Base-by-base conservation (phyloP, 2,113 vertebrate species). In the Aldabrachelys gigantea region DNA sequence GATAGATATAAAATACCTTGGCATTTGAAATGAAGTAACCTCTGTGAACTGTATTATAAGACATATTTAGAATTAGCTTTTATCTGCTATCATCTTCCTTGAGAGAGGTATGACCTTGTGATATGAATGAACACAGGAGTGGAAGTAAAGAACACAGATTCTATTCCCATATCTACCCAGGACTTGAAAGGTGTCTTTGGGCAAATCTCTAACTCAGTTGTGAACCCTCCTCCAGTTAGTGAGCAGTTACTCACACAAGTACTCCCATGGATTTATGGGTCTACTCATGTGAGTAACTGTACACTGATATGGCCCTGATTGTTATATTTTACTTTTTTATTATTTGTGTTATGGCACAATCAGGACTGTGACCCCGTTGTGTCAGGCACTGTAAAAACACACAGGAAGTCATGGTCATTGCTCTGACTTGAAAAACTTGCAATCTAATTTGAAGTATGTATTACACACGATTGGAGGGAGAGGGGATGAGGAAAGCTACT, bases 301-400 rank as follows among this genome's bases (percentile, higher is more conserved):
- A 54, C 41, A 19, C 2, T 56, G 27, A 59, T 59, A 1, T 84
- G 29, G 1, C 2, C 87, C 57, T 80, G 41, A 38, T 87, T 75
- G 47, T 53, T 65, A 76, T 0, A 1, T 54, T 21, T n/a, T 59
- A 53, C 5, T 5, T 82, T 2, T 2, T 2, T 76, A 80, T 38
- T 69, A 53, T 22, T 84, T 89, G 13, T 44, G 57, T 62, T 62
- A 14, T 31, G 57, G 11, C 13, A 62, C 27, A 62, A 13, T 62
- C 57, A 62, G 57, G 27, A 62, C 57, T 29, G 5, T 62, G 27
- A 62, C 27, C 12, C 57, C 57, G 14, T 31, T 31, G 57, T 62
- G 57, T 62, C 12, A 31, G 57, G 57, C 57, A 62, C 57, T 62
- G 29, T 29, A 62, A 31, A 27, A 62, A 14, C 57, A 62, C 27